A percentile compares a stretch with the other conserved stretches of the same genome.
These are phyloP conservation scores for Sylvicola fuscatus DNA, from an alignment of 2,888 invertebrate genomes.

Conservation along the genomic window DNA sequence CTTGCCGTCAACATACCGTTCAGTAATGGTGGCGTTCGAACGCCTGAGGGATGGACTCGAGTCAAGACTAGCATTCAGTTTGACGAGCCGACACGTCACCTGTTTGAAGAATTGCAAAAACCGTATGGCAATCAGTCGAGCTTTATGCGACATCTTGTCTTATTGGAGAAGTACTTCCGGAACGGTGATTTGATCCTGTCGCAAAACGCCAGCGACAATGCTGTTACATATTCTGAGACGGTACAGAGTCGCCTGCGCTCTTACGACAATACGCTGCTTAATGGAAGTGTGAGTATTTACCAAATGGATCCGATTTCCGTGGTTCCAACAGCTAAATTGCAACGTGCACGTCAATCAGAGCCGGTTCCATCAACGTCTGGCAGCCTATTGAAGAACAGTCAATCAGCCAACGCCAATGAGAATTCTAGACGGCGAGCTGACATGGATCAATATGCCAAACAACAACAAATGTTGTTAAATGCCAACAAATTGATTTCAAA, in stretches of 20 bases:
- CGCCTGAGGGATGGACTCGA: slow-evolving; percentile 71
- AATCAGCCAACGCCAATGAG: too few relatives aligned
- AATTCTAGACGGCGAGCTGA: too few relatives aligned
- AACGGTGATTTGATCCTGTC: slow-evolving; percentile 58
- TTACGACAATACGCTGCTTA: slow-evolving; percentile 36
- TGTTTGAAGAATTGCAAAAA: slow-evolving; percentile 66
- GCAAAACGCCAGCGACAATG: slow-evolving; percentile 49
- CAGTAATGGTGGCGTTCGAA: slow-evolving; percentile 32
- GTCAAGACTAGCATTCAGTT: slow-evolving; percentile 61
- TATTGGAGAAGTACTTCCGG: slow-evolving; percentile 66
- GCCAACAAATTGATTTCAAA: slow-evolving; percentile 1
- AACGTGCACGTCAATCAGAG: too few relatives aligned
- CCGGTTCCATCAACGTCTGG: too few relatives aligned
- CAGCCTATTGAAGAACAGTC: too few relatives aligned
- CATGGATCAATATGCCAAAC: background rate
- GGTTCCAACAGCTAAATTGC: background rate
- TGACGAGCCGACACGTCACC: slow-evolving; percentile 54
- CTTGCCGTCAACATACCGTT: slow-evolving; percentile 58
- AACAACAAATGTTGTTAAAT: background rate
- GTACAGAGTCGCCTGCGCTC: slow-evolving; percentile 58
- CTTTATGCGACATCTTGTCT: slow-evolving; percentile 57
- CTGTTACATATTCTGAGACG: slow-evolving; percentile 57
- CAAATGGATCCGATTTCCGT: background rate
- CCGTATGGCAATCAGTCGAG: slow-evolving; percentile 78
- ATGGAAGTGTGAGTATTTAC: background rate